Conservation (phyloP, 1,140 invertebrate species). For the Thalassaphorura encarpata region DNA sequence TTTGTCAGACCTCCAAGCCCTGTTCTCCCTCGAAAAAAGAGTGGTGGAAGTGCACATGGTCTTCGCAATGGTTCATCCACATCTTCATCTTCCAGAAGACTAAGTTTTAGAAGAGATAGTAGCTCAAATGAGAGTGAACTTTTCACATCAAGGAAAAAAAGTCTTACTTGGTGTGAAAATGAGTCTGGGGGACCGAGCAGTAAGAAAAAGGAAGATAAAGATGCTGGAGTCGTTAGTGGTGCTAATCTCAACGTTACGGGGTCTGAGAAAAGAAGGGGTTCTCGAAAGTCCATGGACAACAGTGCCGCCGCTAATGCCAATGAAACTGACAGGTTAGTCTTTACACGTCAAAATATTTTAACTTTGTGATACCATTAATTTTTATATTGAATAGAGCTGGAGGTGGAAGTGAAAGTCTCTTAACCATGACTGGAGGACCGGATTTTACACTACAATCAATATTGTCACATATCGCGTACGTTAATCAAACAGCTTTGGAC, state of each 20-base stretch:
- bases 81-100: constrained; percentile 2
- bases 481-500: constrained; percentile 43
- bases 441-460: constrained; percentile 45
- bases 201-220: constrained; percentile 10
- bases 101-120: constrained; percentile 17
- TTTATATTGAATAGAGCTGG: background rate
- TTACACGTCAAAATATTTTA: background rate
- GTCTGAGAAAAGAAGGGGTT: constrained; percentile 14
- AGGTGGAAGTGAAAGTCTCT: constrained; percentile 21
- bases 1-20: constrained; percentile 28
- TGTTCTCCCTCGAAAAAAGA: constrained; percentile 28
- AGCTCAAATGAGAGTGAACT: background rate
- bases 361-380: background rate
- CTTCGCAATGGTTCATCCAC: constrained; percentile 1
- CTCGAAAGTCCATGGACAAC: constrained; percentile 8
- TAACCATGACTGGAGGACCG: constrained; percentile 21
- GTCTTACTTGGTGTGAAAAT: constrained; percentile 27
- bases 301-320: background rate
- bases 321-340: background rate
- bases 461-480: constrained; percentile 50
- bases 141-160: constrained; percentile 21
- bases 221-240: background rate
- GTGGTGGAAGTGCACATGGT: constrained; percentile 13
- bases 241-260: background rate
- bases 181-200: background rate